Conservation (phyloP, 2,113 vertebrate species). For the Benitochromis conjunctus region DNA sequence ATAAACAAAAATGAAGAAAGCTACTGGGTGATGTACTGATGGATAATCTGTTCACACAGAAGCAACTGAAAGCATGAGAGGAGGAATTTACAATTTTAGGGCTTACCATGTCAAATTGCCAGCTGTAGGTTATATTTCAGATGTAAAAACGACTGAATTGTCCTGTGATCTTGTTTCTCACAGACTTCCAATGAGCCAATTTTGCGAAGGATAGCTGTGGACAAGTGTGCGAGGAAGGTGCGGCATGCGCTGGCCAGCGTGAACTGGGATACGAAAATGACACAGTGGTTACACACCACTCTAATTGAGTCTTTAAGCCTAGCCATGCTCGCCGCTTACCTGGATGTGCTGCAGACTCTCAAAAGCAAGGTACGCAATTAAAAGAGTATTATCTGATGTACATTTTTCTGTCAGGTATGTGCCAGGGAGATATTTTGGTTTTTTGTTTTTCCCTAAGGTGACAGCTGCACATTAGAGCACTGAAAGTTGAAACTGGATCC, state of each 20-base stretch:
- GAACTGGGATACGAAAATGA: constrained; percentile 92
- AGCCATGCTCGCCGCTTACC: constrained; percentile 90
- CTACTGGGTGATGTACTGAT: not conserved
- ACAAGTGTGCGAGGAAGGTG: constrained; percentile 92
- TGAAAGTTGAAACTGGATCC: not conserved
- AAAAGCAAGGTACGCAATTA: constrained; percentile 84
- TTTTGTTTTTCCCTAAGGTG: no score
- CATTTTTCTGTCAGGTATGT: not conserved
- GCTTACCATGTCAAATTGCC: not conserved
- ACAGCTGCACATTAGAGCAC: not conserved
- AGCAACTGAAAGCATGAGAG: not conserved
- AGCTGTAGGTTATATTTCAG: not conserved
- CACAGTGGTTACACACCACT: constrained; percentile 93
- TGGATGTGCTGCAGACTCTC: constrained; percentile 95
- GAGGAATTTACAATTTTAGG: not conserved
- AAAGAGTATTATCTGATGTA: not conserved
- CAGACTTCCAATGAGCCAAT: constrained; percentile 93
- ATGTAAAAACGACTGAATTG: not conserved
- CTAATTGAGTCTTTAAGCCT: constrained; percentile 93
- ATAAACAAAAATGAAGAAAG: not conserved
- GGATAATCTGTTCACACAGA: not conserved
- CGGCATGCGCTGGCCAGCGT: constrained; percentile 91
- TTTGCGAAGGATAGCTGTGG: constrained; percentile 88
- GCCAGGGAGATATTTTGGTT: no score
- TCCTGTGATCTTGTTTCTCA: not conserved